Base-by-base conservation (phyloP, 2,888 invertebrate genomes). In the Ceramica pisi region DNA sequence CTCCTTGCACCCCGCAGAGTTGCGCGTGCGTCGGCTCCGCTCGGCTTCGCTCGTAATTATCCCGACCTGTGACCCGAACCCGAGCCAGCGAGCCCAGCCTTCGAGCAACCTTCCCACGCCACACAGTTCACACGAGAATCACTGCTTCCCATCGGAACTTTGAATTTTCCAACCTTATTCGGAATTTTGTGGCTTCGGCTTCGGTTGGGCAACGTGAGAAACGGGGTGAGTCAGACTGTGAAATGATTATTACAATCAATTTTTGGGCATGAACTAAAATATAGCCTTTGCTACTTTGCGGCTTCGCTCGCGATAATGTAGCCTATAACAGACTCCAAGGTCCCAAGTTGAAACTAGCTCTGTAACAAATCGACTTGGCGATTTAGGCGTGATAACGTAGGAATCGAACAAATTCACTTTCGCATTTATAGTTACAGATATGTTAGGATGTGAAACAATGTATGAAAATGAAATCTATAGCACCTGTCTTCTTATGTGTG, bases 51-150 rank as follows among this genome's bases (percentile, higher is more conserved):
- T 88, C 89, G 90, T 93, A 94, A 95, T 95, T 94, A 94, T 91
- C 91, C 90, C 90, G 93, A 93, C 94, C 94, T 93, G 90, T 92
- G 95, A 95, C 95, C 95, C 91, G 86, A 81, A 78, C 51, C 74
- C 78, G 73, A 65, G 48, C 62, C 53, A 80, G 19, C 46, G 46
- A 46, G 71, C 94, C 91, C 85, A 81, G 71, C 81, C 78, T 50
- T 53, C 63, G 75, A 31, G 31, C 57, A 60, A 71, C 72, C 88
- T 92, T 94, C 94, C 93, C 95, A 94, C 94, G 92, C 90, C 90
- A 83, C 85, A 82, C 83, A 62, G 89, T 94, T 95, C 95, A 94
- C 95, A 95, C 94, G 95, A 93, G 94, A 95, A 90, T 84, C 86
- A 81, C 78, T 82, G 91, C 90, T 95, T 95, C 95, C 92, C 95